Evolutionary conservation across 2,888 invertebrate species (phyloP).

Genomic region (Xylophagus ater): DNA sequence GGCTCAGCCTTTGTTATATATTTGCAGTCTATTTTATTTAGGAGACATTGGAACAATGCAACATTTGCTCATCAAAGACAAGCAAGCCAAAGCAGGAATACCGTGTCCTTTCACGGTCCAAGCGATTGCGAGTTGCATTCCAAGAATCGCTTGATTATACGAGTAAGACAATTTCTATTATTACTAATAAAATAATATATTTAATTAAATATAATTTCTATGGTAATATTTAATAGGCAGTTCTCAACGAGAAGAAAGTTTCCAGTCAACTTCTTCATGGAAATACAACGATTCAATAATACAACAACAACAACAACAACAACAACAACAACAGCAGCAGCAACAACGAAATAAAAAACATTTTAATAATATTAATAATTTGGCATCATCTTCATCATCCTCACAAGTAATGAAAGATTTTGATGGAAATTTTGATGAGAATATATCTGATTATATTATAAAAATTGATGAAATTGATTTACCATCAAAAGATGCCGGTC

Average conservation of each 20-base stretch:
- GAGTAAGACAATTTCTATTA: slow-evolving; percentile 28
- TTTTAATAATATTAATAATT: too few species aligned
- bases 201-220: slow-evolving; percentile 15
- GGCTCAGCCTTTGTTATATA: slow-evolving; percentile 18
- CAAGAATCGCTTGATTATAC: slow-evolving; percentile 39
- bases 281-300: slow-evolving; percentile 13
- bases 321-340: background rate
- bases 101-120: slow-evolving; percentile 47
- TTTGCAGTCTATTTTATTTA: slow-evolving; percentile 40
- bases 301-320: background rate
- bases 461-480: slow-evolving; percentile 20
- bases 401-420: too few species aligned
- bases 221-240: slow-evolving; percentile 27
- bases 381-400: too few species aligned
- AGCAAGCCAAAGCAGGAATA: slow-evolving; percentile 45
- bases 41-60: slow-evolving; percentile 47
- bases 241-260: slow-evolving; percentile 31
- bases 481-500: slow-evolving; percentile 20
- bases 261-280: slow-evolving; percentile 23
- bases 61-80: slow-evolving; percentile 13
- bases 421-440: background rate
- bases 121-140: slow-evolving; percentile 37
- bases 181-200: background rate
- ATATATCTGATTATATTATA: slow-evolving; percentile 14
- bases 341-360: too few species aligned